Percentiles rank a stretch among this genome's conserved stretches.
phyloP scores from a whole-genome alignment of 2,113 vertebrate species.

The Phaethornis superciliosus region DNA sequence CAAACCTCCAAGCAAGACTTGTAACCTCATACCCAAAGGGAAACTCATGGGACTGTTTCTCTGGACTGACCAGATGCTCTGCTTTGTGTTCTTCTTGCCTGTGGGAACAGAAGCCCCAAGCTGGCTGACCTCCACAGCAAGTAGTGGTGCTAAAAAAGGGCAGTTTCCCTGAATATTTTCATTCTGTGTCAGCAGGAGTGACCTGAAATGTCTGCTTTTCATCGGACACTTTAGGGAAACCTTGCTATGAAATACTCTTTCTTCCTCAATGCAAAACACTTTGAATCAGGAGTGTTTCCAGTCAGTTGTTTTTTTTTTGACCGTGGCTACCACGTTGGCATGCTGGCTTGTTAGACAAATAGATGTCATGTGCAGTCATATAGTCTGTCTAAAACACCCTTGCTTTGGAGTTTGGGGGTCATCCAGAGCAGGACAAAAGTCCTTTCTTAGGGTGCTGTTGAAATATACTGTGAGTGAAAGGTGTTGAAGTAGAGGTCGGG shows the following conservation, averaged over 20 bases:
- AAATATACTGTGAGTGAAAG: neutral
- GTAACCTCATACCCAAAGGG: neutral
- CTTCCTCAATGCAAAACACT: neutral
- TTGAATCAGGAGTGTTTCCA: neutral
- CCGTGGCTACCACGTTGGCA: neutral
- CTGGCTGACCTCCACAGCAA: neutral
- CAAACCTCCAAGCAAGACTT: neutral
- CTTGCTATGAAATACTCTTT: neutral
- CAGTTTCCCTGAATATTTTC: neutral
- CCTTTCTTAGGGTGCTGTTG: neutral
- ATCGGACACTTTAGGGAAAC: neutral
- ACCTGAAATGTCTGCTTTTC: conserved; percentile 8
- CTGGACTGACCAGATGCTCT: neutral
- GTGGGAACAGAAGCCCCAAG: neutral
- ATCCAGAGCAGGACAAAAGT: neutral
- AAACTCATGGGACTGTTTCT: neutral
- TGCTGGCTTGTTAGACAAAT: neutral
- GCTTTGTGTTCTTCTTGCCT: neutral
- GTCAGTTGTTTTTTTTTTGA: neutral
- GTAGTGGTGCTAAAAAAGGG: neutral
- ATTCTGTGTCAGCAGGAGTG: neutral
- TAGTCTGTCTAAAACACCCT: neutral
- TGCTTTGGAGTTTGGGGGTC: neutral
- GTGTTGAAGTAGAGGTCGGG: neutral
- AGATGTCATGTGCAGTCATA: neutral